Base-by-base conservation (phyloP, 2,888 invertebrate species). In the Dascillus cervinus region DNA sequence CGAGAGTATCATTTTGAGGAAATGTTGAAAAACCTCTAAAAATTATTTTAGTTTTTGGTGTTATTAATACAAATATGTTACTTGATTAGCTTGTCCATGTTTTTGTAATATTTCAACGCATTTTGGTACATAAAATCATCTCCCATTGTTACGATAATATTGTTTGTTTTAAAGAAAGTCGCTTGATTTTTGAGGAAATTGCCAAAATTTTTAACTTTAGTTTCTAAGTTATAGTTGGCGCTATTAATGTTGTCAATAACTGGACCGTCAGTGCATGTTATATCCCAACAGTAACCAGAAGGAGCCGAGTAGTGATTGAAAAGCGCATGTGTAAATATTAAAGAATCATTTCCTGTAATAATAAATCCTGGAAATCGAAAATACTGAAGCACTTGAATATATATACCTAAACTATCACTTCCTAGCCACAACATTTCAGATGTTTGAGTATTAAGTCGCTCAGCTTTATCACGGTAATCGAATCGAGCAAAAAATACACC, bases 81-180 rank as follows among this genome's bases (percentile, higher is more conserved):
- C 79, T 76, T 70, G 44, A 95, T 90, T 6, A 96, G 68, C 55
- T 82, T 87, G 57, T 95, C 95, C 64, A 95, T 65, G 59, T 92
- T 92, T 43, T 70, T 75, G 65, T 74, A 95, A 79, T 88, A 88
- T 65, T 75, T 72, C n/a, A 66, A 64, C 0, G 83, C 82, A 41
- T 77, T 72, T 59, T 85, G 82, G 56, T 87, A 94, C 49, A 85
- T 77, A 59, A 95, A 94, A 64, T 95, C 94, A 44, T 86, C 83
- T 0, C 94, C 94, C 91, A 92, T 92, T 0, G 92, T 86, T 29
- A 92, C 68, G 44, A 91, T 72, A 10, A 91, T 69, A 56, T 92
- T 83, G 41, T 80, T 77, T 0, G 85, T 81, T 35, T 54, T 56
- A 57, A 81, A 82, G 1, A 53, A 52, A 12, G 49, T 40, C 1